A percentile compares a stretch with the other conserved stretches of the same genome.
Evolutionary conservation across 2,113 vertebrate genomes (phyloP).

Genomic region (Vidua chalybeata): DNA sequence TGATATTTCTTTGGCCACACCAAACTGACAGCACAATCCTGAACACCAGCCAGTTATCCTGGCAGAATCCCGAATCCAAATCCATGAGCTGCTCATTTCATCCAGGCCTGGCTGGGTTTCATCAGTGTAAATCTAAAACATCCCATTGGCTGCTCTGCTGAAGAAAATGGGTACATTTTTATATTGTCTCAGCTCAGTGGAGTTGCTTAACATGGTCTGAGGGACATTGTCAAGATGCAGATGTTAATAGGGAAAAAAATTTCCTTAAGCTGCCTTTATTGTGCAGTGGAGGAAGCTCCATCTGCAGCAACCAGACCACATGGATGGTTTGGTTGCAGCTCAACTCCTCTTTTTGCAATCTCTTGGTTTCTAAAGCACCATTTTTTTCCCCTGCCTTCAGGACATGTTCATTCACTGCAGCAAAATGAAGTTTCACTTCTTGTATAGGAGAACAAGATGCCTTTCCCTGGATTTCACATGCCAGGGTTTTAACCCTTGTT

Average conservation of each 20-base stretch:
- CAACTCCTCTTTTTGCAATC: background rate
- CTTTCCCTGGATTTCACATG: background rate
- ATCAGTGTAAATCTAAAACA: constrained; percentile 15
- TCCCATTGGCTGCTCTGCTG: background rate
- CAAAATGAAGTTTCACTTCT: background rate
- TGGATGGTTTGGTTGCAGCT: background rate
- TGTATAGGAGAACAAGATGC: background rate
- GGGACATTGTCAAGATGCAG: constrained; percentile 1
- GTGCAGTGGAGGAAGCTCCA: background rate
- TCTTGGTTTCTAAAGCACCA: background rate
- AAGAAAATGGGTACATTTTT: background rate
- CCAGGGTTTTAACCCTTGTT: background rate
- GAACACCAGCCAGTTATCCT: background rate
- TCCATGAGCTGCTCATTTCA: background rate
- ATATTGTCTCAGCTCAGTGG: background rate
- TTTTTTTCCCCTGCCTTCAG: background rate
- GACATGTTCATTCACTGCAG: background rate
- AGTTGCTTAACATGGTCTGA: background rate
- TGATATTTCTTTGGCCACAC: background rate
- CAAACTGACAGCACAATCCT: background rate
- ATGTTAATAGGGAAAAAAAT: background rate
- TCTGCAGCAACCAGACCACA: background rate
- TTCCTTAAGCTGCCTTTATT: background rate
- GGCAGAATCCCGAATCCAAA: background rate
- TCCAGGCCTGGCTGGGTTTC: background rate